Evolutionary conservation across 2,113 vertebrate genomes (phyloP).

Genomic region (Fukomys damarensis): DNA sequence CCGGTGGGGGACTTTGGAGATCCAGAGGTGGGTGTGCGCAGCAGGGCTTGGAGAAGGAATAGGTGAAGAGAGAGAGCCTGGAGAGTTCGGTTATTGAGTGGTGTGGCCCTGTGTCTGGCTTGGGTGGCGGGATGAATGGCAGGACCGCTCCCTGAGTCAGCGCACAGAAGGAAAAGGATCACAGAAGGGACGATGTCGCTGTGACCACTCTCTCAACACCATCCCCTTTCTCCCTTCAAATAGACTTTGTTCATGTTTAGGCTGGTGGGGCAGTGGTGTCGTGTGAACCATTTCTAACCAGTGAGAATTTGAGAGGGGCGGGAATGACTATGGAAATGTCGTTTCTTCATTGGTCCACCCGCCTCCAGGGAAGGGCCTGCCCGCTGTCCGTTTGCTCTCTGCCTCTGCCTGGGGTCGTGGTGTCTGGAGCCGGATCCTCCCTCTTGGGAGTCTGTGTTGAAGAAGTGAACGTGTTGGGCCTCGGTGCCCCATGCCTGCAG

Average conservation of each 20-base stretch:
- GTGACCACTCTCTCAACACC: too few species aligned
- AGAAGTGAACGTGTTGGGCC: not conserved
- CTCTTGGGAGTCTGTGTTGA: not conserved
- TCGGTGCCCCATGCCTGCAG: not conserved
- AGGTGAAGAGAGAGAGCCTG: too few species aligned
- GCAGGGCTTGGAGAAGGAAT: not conserved
- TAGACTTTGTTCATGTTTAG: not conserved
- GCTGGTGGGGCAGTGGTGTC: not conserved
- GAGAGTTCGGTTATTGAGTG: too few species aligned
- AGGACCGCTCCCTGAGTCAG: not conserved
- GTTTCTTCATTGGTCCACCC: not conserved
- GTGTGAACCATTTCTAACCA: not conserved
- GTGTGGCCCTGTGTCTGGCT: rapidly evolving
- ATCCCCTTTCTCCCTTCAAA: too few species aligned
- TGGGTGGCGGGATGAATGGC: not conserved
- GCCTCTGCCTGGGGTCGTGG: not conserved
- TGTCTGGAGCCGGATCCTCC: rapidly evolving
- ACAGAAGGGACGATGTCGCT: too few species aligned
- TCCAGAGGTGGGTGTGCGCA: not conserved
- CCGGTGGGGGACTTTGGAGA: not conserved
- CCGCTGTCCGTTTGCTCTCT: not conserved
- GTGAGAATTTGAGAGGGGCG: not conserved
- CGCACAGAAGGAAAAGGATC: not conserved
- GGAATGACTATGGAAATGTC: not conserved
- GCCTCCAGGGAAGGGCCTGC: not conserved